Base-by-base conservation (phyloP, 2,797 vertebrate species). In the Ibycter americanus region DNA sequence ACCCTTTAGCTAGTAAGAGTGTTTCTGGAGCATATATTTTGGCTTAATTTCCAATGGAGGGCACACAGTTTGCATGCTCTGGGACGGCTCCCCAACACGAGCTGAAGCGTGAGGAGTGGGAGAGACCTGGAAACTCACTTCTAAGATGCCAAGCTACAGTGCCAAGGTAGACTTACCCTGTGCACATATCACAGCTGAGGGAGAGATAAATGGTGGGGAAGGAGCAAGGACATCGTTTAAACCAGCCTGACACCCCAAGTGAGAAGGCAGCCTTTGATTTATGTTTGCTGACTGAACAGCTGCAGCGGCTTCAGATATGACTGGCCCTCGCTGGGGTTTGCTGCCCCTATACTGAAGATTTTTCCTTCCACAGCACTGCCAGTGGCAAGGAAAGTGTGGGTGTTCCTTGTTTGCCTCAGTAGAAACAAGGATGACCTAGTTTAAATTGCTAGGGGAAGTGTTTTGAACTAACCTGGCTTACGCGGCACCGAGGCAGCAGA, bases 61-160 rank as follows among this genome's bases (percentile, higher is more conserved):
- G 3, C 25, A 58, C 0, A 0, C 9, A 27, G n/a, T 66, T 70
- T 51, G 25, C 15, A 4, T 14, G n/a, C 11, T 20, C 27, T 20
- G 54, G 19, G 36, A 54, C 42, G 15, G 19, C 12, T 84, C 7
- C 9, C 17, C 31, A 8, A 6, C 0, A 3, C 0, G 3, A 83
- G 73, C 31, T 1, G 1, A 78, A 78, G 34, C 8, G 11, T 2
- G 7, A 82, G 58, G 92, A 87, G 36, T 9, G 20, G 47, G 10
- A 62, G 11, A 46, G 19, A 38, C 10, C 27, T 72, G 40, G 23
- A 77, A 83, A 70, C 11, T 55, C 8, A 47, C 19, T 80, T 36
- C 6, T 49, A 32, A 90, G 25, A 18, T 40, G 17, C 32, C 66
- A 58, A 72, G 17, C 26, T 68, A 10, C 23, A 68, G 31, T 4